A percentile compares a stretch with the other conserved stretches of the same genome.
phyloP scores from a whole-genome alignment of 2,888 invertebrate genomes.

The Hypomecis punctinalis region DNA sequence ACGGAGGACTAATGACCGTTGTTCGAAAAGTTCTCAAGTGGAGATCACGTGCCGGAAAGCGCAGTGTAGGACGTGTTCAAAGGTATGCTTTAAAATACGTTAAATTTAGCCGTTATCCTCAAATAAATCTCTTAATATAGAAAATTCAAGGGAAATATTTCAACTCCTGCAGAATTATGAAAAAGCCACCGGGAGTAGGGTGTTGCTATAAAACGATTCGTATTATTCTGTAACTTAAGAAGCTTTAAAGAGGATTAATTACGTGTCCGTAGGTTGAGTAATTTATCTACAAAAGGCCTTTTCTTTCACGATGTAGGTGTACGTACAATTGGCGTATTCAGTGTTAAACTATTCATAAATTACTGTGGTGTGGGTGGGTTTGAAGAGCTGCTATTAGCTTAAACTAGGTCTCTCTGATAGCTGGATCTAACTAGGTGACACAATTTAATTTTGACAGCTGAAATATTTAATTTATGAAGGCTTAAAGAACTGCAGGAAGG shows the following conservation, averaged over 20 bases:
- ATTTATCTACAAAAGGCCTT: conserved; percentile 23
- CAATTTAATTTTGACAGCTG: conserved; percentile 17
- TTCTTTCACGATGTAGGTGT: conserved; percentile 29
- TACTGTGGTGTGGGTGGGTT: conserved; percentile 37
- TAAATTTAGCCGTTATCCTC: no score
- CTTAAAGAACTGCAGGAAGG: no score
- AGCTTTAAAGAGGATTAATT: conserved; percentile 4
- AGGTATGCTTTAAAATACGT: no score
- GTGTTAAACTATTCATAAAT: conserved; percentile 36
- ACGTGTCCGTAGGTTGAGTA: conserved; percentile 15
- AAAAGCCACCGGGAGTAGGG: not conserved
- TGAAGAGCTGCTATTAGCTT: conserved; percentile 36
- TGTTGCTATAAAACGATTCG: not conserved
- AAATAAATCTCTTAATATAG: no score
- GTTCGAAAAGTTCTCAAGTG: no score
- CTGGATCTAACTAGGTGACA: conserved; percentile 23
- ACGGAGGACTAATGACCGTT: no score
- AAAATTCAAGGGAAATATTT: no score
- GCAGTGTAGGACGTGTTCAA: no score
- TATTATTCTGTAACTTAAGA: not conserved
- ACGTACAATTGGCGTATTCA: conserved; percentile 31
- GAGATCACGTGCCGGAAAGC: no score
- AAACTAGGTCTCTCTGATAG: conserved; percentile 41
- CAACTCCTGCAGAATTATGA: no score
- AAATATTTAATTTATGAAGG: conserved; percentile 1